Evolutionary conservation across 2,888 invertebrate genomes (phyloP).

Genomic region (Sinhomidia bicolor): DNA sequence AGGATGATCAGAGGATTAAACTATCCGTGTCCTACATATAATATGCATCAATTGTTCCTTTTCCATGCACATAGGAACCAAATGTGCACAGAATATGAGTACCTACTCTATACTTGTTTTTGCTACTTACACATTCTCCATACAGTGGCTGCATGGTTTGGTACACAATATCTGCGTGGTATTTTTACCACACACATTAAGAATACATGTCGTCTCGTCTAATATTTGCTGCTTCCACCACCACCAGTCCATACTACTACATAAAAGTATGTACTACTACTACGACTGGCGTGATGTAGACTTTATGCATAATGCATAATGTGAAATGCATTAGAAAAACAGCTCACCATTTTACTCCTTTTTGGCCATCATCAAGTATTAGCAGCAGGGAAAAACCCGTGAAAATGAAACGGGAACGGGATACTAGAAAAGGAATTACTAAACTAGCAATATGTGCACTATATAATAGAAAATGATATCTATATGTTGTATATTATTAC

Average conservation of each 20-base stretch:
- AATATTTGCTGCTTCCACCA: background rate
- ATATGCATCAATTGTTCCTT: conserved; percentile 18
- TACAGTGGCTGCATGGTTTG: background rate
- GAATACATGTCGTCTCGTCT: background rate
- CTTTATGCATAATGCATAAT: conserved; percentile 26
- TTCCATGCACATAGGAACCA: background rate
- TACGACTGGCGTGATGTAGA: background rate
- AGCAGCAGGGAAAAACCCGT: conserved; percentile 51
- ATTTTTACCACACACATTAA: background rate
- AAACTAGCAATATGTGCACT: background rate
- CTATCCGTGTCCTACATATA: conserved; percentile 35
- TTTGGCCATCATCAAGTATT: background rate
- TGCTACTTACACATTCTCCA: background rate
- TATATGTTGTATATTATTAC: no score
- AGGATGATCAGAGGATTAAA: conserved; percentile 30
- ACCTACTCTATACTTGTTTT: no score
- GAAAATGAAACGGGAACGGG: conserved; percentile 55
- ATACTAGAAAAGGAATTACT: background rate
- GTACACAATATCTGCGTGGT: background rate
- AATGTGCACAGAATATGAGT: background rate
- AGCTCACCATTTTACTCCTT: conserved; percentile 9
- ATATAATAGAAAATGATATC: no score
- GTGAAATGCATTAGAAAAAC: conserved; percentile 26
- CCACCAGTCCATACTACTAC: background rate
- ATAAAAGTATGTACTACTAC: background rate